These are phyloP conservation scores for Yponomeuta sedellus DNA, from an alignment of 2,888 invertebrate genomes.

Conservation along the genomic window DNA sequence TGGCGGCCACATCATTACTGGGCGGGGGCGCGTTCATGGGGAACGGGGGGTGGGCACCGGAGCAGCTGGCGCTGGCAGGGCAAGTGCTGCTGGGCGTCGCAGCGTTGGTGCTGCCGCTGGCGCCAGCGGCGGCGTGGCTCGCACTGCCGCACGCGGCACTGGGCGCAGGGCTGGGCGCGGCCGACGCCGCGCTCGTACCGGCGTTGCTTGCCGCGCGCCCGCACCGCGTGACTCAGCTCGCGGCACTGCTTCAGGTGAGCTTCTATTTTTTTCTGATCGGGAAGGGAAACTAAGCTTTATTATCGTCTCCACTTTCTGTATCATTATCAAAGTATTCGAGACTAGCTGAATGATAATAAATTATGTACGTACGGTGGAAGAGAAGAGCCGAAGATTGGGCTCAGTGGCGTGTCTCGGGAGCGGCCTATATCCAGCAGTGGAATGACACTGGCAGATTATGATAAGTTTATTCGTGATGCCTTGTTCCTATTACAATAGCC, in stretches of 20 bases:
- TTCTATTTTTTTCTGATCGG: no score
- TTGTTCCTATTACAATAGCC: no score
- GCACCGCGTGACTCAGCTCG: conserved; percentile 38
- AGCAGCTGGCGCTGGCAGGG: conserved; percentile 33
- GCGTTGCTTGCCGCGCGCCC: conserved; percentile 41
- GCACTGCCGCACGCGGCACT: conserved; percentile 56
- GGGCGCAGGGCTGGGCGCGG: conserved; percentile 55
- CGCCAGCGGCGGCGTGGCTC: conserved; percentile 38
- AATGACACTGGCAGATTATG: no score
- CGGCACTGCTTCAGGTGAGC: conserved; percentile 44
- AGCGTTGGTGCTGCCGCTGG: conserved; percentile 57
- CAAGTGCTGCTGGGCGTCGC: conserved; percentile 52
- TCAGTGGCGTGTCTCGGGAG: no score
- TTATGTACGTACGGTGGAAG: no score
- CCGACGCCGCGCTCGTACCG: conserved; percentile 63
- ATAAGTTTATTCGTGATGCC: no score
- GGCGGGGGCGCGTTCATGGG: background rate
- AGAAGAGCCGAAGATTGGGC: no score
- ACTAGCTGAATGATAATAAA: no score
- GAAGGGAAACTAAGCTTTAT: no score
- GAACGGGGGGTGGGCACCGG: conserved; percentile 29
- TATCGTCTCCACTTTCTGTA: no score
- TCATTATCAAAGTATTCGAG: no score
- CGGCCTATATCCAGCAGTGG: no score
- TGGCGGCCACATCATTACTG: conserved; percentile 29